These are phyloP conservation scores for Porites rus DNA, from an alignment of 92 coral and sea anemone genomes.

Conservation along the genomic window DNA sequence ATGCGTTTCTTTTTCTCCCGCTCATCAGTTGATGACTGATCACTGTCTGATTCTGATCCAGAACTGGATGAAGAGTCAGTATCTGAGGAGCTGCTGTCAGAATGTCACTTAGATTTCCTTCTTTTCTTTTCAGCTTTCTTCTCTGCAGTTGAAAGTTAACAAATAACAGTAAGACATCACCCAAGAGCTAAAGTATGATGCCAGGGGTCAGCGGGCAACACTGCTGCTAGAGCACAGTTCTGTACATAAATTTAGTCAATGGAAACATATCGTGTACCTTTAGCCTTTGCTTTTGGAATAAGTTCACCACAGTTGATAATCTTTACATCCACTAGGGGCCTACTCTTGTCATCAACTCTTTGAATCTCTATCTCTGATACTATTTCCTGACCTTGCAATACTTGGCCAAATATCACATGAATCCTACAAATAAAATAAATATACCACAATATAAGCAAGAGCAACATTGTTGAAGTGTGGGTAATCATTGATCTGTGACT, in stretches of 20 bases:
- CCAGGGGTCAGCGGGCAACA: not conserved
- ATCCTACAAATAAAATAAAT: slow-evolving; percentile 50
- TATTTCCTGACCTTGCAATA: slow-evolving; percentile 88
- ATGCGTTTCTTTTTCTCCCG: slow-evolving; percentile 46
- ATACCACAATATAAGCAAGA: not conserved
- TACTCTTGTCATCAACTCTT: slow-evolving; percentile 87
- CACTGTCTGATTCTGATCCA: slow-evolving; percentile 66
- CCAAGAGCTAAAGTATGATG: not conserved
- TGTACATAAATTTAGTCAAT: no score
- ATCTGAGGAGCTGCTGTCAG: slow-evolving; percentile 39
- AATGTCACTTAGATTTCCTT: slow-evolving; percentile 10
- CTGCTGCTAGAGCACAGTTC: no score
- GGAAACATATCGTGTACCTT: slow-evolving; percentile 29
- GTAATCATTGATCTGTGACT: no score
- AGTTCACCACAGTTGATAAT: slow-evolving; percentile 95
- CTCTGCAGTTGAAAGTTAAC: slow-evolving; percentile 9
- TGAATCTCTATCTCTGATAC: slow-evolving; percentile 85
- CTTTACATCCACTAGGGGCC: slow-evolving; percentile 80
- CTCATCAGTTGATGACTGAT: slow-evolving; percentile 71
- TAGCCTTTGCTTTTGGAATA: slow-evolving; percentile 88
- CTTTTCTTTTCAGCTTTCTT: slow-evolving; percentile 66
- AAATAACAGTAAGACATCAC: not conserved
- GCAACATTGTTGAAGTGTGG: no score
- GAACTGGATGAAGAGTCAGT: slow-evolving; percentile 52
- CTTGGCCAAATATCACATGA: slow-evolving; percentile 97